Evolutionary conservation across 2,797 vertebrate species (phyloP).

Genomic region (Agapornis canus): DNA sequence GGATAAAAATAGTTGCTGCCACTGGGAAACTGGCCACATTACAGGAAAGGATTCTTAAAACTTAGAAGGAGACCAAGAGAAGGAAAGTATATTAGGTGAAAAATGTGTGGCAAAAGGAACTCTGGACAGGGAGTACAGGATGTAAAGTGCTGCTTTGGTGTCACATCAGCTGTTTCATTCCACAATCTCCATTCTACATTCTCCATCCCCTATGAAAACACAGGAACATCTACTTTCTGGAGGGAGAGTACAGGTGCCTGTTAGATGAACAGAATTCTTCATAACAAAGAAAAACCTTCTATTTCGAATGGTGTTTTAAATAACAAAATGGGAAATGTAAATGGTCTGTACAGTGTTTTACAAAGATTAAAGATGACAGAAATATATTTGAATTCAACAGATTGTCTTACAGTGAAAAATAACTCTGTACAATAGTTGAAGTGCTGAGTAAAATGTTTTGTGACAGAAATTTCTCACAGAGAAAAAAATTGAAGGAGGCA

Average conservation of each 20-base stretch:
- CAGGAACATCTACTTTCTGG: background rate
- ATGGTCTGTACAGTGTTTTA: background rate
- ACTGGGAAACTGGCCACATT: background rate
- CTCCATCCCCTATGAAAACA: background rate
- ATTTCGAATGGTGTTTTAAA: background rate
- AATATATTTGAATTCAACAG: conserved; percentile 26
- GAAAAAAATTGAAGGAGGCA: conserved; percentile 19
- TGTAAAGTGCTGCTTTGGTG: background rate
- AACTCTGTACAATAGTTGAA: background rate
- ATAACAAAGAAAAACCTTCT: background rate
- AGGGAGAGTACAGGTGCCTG: background rate
- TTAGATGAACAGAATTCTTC: background rate
- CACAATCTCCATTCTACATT: background rate
- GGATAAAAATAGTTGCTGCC: background rate
- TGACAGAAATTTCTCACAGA: conserved; percentile 10
- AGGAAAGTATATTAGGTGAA: background rate
- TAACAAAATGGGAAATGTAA: background rate
- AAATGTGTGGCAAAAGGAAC: background rate
- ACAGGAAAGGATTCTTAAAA: background rate
- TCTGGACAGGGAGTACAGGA: background rate
- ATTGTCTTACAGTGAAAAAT: conserved; percentile 4
- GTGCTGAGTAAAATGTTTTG: conserved; percentile 14
- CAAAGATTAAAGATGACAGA: conserved; percentile 6
- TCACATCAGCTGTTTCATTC: background rate
- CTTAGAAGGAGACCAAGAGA: background rate